Evolutionary conservation across 2,113 vertebrate genomes (phyloP), one percentile per base, ranked within the genome.

Genomic region (Acrocephalus kingi): DNA sequence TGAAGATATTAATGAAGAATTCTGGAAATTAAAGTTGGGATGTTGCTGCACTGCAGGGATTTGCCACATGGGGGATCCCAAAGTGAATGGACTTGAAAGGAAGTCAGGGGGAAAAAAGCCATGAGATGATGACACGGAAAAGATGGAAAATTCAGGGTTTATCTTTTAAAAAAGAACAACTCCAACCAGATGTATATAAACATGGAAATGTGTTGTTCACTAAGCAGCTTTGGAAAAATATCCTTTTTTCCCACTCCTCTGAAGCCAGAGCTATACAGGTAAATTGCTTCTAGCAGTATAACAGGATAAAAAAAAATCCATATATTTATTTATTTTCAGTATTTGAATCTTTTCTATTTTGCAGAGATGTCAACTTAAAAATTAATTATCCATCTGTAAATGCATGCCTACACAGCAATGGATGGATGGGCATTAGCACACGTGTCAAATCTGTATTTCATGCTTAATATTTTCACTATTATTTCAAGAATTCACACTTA

Each of bases 21-120:
- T 33, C 7, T 7, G 30, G 17, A 48, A 64, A 56, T 18, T 1
- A 4, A 77, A 79, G 75, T 10, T 22, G 61, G 0, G 3, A 56
- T 15, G 64, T 7, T 22, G 84, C 22, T 96, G 95, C 91, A 89
- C 94, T 94, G 84, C 96, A 80, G 94, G 84, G 84, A 93, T 58
- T 48, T 89, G 84, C 96, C 95, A 95, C 95, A 64, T 64, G 94
- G 94, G 95, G 94, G 96, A 97, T 96, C 82, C 81, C 89, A 89
- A 91, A 61, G 66, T 37, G 93, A 87, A 35, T 39, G 89, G 77
- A 82, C 62, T 48, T 27, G 30, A 67, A 2, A n/a, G 56, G 69
- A 78, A 89, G 5, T 5, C 30, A 0, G 6, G 6, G 55, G 37
- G 15, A 7, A 4, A 56, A 72, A 52, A 81, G 7, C 21, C 55